These are phyloP conservation scores for Pimpla rufipes DNA, from an alignment of 2,888 invertebrate species.

Conservation along the genomic window DNA sequence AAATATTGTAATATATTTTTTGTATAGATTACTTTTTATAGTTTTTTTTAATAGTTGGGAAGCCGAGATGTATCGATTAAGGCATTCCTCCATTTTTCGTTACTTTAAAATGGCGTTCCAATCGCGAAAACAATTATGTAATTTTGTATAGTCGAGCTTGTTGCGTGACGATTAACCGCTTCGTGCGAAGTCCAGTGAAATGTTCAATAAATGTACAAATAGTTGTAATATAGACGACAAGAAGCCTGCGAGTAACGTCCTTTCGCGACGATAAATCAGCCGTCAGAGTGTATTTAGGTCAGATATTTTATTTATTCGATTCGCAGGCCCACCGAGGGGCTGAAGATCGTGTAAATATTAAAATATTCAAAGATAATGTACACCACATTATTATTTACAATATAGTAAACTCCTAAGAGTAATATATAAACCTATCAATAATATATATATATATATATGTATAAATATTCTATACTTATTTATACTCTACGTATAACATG, in stretches of 20 bases:
- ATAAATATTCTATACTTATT: conserved; percentile 50
- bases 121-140: too few relatives aligned
- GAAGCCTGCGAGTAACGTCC: not conserved
- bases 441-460: conserved; percentile 59
- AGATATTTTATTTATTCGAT: conserved; percentile 58
- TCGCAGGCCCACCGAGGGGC: conserved; percentile 48
- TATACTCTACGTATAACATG: conserved; percentile 54
- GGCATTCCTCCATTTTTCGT: too few relatives aligned
- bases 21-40: conserved; percentile 17
- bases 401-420: conserved; percentile 51
- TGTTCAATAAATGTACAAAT: conserved; percentile 1
- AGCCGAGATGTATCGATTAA: too few relatives aligned
- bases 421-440: conserved; percentile 56
- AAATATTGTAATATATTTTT: not conserved
- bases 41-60: too few relatives aligned
- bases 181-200: not conserved
- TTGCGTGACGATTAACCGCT: not conserved
- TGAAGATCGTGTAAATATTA: conserved; percentile 66
- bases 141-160: conserved; percentile 16
- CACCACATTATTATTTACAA: conserved; percentile 71
- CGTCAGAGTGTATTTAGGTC: conserved; percentile 31
- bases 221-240: conserved; percentile 1
- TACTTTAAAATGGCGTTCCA: not conserved
- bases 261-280: conserved; percentile 4
- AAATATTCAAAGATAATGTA: conserved; percentile 70